Conservation (phyloP, 2,113 vertebrate genomes). For the Aptenodytes patagonicus region DNA sequence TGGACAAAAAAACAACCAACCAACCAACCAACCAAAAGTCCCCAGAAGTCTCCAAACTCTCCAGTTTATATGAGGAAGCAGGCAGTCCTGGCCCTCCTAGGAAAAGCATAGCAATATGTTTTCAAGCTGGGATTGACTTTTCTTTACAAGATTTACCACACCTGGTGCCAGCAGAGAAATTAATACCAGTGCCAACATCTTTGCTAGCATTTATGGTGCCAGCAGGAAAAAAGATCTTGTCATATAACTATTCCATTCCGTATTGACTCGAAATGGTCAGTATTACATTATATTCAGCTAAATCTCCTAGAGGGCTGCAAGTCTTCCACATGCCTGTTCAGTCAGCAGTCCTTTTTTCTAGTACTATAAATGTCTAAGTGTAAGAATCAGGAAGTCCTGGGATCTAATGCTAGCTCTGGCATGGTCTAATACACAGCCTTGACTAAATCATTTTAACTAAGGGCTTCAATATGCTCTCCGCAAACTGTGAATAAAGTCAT, state of each 20-base stretch:
- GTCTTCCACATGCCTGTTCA: neutral
- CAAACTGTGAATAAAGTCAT: slow-evolving; percentile 29
- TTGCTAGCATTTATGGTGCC: neutral
- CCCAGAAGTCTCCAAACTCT: neutral
- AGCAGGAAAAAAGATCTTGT: neutral
- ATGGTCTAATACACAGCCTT: neutral
- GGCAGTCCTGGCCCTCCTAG: neutral
- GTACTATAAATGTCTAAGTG: neutral
- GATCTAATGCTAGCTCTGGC: neutral
- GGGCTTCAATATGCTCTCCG: neutral
- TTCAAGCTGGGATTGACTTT: neutral
- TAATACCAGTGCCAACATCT: neutral
- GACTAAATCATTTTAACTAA: neutral
- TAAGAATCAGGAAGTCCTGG: neutral
- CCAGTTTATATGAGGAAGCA: neutral
- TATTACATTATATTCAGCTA: neutral
- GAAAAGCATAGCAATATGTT: neutral
- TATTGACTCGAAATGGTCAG: neutral
- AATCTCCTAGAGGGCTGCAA: neutral
- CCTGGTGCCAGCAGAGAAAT: neutral
- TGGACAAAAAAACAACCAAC: no score
- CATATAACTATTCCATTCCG: neutral
- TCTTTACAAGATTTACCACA: neutral
- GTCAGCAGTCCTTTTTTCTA: neutral
- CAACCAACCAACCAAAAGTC: no score